Evolutionary conservation across 2,113 vertebrate genomes (phyloP).

Genomic region (Malurus melanocephalus): DNA sequence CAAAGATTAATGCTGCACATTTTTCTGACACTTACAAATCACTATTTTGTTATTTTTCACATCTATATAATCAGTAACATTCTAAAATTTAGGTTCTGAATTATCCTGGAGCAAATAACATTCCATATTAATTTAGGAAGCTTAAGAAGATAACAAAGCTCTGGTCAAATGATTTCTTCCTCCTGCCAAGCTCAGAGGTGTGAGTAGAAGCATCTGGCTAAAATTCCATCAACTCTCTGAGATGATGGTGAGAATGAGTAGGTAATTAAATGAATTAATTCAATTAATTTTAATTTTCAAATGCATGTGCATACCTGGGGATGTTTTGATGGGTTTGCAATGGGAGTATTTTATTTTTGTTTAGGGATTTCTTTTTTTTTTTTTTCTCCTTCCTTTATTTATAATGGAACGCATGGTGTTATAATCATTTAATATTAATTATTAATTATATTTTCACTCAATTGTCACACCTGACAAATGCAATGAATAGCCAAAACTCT

Average conservation of each 20-base stretch:
- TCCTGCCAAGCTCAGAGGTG: fast-evolving
- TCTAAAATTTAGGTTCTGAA: background rate
- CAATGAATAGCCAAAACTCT: background rate
- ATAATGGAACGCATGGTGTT: background rate
- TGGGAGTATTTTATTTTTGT: background rate
- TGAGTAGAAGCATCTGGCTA: background rate
- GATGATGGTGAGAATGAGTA: background rate
- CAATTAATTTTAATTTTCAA: background rate
- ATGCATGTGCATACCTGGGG: too few relatives aligned
- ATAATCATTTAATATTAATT: background rate
- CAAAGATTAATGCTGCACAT: slow-evolving; percentile 6
- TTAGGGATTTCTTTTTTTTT: background rate
- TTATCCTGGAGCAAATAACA: background rate
- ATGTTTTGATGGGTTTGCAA: background rate
- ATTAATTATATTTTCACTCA: too few relatives aligned
- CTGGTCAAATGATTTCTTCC: background rate
- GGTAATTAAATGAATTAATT: background rate
- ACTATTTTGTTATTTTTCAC: slow-evolving; percentile 13
- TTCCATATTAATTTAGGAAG: background rate
- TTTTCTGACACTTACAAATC: slow-evolving; percentile 4
- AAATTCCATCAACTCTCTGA: background rate
- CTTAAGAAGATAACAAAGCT: background rate
- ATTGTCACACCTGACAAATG: background rate
- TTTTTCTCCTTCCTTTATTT: background rate
- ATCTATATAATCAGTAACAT: background rate